Evolutionary conservation across 2,888 invertebrate species (phyloP).

Genomic region (Drosophila basisetae): DNA sequence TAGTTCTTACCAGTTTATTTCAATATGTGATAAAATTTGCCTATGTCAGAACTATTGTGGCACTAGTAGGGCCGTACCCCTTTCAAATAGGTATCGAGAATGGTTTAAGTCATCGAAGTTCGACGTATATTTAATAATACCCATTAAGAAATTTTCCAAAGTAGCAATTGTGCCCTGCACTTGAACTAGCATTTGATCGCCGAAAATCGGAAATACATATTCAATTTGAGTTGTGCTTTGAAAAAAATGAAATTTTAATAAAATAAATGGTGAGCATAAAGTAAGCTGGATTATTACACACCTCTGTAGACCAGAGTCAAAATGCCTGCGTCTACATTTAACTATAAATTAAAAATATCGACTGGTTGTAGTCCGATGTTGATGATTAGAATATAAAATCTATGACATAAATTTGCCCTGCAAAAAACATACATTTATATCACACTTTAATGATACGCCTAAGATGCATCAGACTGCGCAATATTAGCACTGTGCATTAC

Average conservation of each 20-base stretch:
- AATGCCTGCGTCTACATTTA: background rate
- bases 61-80: background rate
- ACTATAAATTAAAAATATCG: background rate
- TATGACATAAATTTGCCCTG: background rate
- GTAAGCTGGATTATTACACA: background rate
- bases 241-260: background rate
- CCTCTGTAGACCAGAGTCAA: background rate
- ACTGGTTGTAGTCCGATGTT: background rate
- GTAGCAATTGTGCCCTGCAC: constrained; percentile 10
- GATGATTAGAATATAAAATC: background rate
- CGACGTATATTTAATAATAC: too few species aligned
- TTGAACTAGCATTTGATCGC: constrained; percentile 19
- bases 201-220: background rate
- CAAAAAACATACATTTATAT: constrained; percentile 26
- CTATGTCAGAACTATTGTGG: background rate
- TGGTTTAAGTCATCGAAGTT: background rate
- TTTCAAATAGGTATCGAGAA: background rate
- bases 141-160: too few species aligned
- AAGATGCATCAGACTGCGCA: constrained; percentile 37
- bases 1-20: background rate
- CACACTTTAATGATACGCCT: constrained; percentile 42
- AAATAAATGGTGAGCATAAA: background rate
- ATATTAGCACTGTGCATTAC: constrained; percentile 19
- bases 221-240: background rate
- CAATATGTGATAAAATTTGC: background rate